These are phyloP conservation scores for Sesamia nonagrioides DNA, from an alignment of 1,140 invertebrate species.

Conservation along the genomic window DNA sequence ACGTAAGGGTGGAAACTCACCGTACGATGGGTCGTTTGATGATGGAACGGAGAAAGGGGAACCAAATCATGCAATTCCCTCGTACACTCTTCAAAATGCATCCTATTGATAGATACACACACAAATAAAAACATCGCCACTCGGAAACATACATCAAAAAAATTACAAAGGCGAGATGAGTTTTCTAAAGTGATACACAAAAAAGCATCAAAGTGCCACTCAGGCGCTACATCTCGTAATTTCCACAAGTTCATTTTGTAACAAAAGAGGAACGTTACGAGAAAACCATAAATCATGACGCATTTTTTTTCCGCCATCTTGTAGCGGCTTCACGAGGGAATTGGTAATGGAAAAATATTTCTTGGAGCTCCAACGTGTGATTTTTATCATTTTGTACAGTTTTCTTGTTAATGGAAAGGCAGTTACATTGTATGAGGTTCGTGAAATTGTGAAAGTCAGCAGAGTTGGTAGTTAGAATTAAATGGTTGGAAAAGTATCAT, in stretches of 20 bases:
- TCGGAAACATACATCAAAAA: background rate
- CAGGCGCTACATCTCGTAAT: slow-evolving; percentile 24
- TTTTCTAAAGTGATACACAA: slow-evolving; percentile 6
- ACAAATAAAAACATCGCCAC: too few species aligned
- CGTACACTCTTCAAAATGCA: too few species aligned
- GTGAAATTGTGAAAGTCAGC: slow-evolving; percentile 24
- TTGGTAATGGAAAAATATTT: slow-evolving; percentile 26
- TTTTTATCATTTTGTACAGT: slow-evolving; percentile 28
- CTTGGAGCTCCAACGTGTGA: slow-evolving; percentile 3
- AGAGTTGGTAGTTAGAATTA: background rate
- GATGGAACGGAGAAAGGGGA: too few species aligned
- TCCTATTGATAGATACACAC: too few species aligned
- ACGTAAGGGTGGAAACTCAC: too few species aligned
- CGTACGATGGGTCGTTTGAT: too few species aligned
- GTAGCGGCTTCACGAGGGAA: slow-evolving; percentile 21
- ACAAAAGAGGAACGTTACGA: slow-evolving; percentile 34
- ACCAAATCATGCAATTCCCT: too few species aligned
- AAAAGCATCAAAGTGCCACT: slow-evolving; percentile 27
- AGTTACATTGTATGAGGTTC: slow-evolving; percentile 23
- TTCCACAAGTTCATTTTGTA: slow-evolving; percentile 38
- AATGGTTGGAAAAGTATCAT: background rate
- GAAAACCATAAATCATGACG: slow-evolving; percentile 38
- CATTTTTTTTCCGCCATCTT: slow-evolving; percentile 38
- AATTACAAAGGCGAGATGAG: background rate
- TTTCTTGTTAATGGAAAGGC: slow-evolving; percentile 27